Conservation (phyloP, 2,888 invertebrate species). For the Cerastis rubricosa region DNA sequence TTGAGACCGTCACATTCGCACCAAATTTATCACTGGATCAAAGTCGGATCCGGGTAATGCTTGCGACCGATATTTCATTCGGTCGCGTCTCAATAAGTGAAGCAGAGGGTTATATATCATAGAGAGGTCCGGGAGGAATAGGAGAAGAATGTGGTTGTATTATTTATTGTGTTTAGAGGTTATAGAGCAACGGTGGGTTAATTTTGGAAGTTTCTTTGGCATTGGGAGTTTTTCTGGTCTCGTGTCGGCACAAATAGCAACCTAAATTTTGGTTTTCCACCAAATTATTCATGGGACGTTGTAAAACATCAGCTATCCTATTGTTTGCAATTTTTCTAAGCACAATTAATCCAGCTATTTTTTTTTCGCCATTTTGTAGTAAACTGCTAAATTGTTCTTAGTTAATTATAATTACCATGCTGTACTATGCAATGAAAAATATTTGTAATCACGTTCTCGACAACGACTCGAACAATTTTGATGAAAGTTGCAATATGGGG, state of each 20-base stretch:
- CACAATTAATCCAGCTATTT: not conserved
- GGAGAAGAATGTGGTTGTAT: constrained; percentile 56
- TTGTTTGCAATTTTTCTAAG: not conserved
- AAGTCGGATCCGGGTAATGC: constrained; percentile 69
- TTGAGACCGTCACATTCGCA: constrained; percentile 76
- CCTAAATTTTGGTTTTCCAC: not conserved
- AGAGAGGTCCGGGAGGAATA: constrained; percentile 52
- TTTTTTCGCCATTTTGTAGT: not conserved
- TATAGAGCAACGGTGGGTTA: not conserved
- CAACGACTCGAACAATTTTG: too few species aligned
- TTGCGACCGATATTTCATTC: constrained; percentile 81
- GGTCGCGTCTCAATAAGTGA: constrained; percentile 82
- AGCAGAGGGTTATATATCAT: constrained; percentile 76
- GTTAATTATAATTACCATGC: not conserved
- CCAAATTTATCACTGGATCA: constrained; percentile 87
- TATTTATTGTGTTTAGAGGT: constrained; percentile 31
- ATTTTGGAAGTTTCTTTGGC: not conserved
- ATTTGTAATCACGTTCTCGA: too few species aligned
- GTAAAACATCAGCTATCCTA: not conserved
- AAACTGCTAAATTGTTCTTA: not conserved
- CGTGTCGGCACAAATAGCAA: not conserved
- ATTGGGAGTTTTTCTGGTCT: not conserved
- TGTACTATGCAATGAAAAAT: too few species aligned
- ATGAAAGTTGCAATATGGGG: too few species aligned
- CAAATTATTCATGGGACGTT: not conserved